These are phyloP conservation scores for Aradophagus sp. DNA, from an alignment of 1,140 invertebrate genomes.

Conservation along the genomic window DNA sequence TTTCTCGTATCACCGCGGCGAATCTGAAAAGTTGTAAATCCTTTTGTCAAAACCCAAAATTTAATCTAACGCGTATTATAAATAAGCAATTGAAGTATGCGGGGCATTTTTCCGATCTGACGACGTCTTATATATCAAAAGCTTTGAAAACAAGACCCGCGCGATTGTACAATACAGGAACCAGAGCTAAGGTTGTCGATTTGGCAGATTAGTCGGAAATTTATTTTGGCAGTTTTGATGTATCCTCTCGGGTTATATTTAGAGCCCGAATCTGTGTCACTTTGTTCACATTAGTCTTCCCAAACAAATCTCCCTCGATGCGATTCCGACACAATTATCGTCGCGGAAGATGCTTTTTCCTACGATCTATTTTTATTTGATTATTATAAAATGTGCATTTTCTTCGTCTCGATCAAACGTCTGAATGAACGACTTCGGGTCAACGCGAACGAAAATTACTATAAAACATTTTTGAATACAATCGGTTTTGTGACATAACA, in stretches of 20 bases:
- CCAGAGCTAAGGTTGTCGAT: conserved; percentile 42
- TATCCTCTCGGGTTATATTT: conserved; percentile 38
- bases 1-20: conserved; percentile 3
- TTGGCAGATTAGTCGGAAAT: conserved; percentile 51
- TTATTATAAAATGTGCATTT: too few relatives aligned
- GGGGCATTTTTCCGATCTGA: conserved; percentile 21
- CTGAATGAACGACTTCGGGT: too few relatives aligned
- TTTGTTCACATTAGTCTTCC: conserved; percentile 7
- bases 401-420: too few relatives aligned
- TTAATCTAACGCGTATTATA: conserved; percentile 46
- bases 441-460: too few relatives aligned
- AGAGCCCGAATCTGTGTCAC: conserved; percentile 31
- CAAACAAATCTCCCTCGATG: conserved; percentile 6
- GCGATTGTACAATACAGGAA: conserved; percentile 42
- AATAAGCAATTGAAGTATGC: conserved; percentile 40
- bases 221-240: conserved; percentile 54
- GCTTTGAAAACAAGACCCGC: conserved; percentile 30
- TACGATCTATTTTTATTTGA: background rate
- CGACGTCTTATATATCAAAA: conserved; percentile 23
- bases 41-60: conserved; percentile 26
- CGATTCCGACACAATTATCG: conserved; percentile 1
- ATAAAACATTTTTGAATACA: too few relatives aligned
- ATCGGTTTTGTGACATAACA: too few relatives aligned
- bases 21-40: conserved; percentile 35
- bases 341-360: background rate